Evolutionary conservation across 2,888 invertebrate species (phyloP), one percentile per base, ranked within the genome.

Genomic region (Coecobrya sp.): DNA sequence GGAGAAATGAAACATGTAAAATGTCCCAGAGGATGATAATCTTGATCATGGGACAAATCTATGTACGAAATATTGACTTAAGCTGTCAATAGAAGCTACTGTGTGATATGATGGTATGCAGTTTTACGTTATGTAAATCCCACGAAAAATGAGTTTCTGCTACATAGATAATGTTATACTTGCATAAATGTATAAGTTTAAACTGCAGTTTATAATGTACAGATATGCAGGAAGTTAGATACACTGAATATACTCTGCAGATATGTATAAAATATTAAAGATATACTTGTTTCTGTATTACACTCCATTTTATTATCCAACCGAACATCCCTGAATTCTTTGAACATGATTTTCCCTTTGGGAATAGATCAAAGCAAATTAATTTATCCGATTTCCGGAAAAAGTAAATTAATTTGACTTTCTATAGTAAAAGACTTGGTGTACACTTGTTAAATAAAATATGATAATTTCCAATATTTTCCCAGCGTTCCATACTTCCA

Each of bases 331-430:
- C 36, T 10, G 42, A n/a, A 16, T 68, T 68, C 73, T 42, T 25
- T 22, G 76, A 25, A 22, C 5, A 49, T 3, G 22, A 16, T 13
- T 22, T 13, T 45, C 86, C 45, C 76, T 0, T n/a, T 45, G 88
- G 42, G 88, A 68, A 45, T 55, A 65, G 88, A 88, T 88, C 88
- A 88, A 88, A 88, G 88, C 45, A 81, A 25, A 81, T 76, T 68
- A 88, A 88, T 76, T 76, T 36, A 79, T 81, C 7, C 42, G 81
- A 88, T 88, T 88, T 62, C 62, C 42, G 13, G 16, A 8, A 68
- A 13, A 85, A 85, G 45, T 45, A 59, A 49, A 76, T 76, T 76
- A 76, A 68, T 10, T 68, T 68, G 68, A 36, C 7, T 30, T 25
- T 27, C 27, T 27, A 11, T 27, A 8, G 65, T 22, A 25, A 65